phyloP scores from a whole-genome alignment of 1,140 invertebrate species.

The Drosophila oshimai region DNA sequence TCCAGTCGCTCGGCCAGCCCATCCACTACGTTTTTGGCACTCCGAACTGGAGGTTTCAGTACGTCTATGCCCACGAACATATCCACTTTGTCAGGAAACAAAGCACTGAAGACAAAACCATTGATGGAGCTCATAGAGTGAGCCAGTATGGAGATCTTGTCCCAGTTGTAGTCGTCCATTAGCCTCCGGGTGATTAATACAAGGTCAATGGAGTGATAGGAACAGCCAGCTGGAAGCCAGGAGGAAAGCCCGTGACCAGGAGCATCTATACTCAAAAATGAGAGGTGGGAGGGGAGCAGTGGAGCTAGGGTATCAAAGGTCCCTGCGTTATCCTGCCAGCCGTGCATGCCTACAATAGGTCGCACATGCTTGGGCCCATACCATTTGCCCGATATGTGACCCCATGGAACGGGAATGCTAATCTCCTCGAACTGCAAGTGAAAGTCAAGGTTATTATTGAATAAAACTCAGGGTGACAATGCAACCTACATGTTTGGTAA shows the following conservation, averaged over 20 bases:
- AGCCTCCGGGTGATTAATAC: conserved; percentile 85
- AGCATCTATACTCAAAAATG: conserved; percentile 87
- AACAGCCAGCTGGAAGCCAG: conserved; percentile 85
- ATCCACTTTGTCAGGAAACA: conserved; percentile 86
- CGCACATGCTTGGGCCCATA: conserved; percentile 86
- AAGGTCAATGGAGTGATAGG: conserved; percentile 85
- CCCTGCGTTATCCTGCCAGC: conserved; percentile 90
- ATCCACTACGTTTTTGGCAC: conserved; percentile 46
- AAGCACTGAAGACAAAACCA: conserved; percentile 84
- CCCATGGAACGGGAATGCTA: conserved; percentile 86
- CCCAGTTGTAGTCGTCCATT: conserved; percentile 87
- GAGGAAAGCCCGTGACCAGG: conserved; percentile 89
- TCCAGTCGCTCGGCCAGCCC: conserved; percentile 80
- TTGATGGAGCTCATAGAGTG: conserved; percentile 88
- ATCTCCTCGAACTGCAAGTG: conserved; percentile 85
- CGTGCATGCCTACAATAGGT: conserved; percentile 89
- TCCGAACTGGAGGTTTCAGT: conserved; percentile 84
- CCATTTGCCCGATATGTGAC: conserved; percentile 87
- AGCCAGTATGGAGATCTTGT: conserved; percentile 86
- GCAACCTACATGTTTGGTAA: conserved; percentile 56
- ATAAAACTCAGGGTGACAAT: neutral
- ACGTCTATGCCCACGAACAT: conserved; percentile 86
- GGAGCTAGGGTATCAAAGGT: conserved; percentile 88
- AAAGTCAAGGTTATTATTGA: neutral
- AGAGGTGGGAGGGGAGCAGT: conserved; percentile 84